phyloP scores from a whole-genome alignment of 2,888 invertebrate species.

The Nephrotoma appendiculata region DNA sequence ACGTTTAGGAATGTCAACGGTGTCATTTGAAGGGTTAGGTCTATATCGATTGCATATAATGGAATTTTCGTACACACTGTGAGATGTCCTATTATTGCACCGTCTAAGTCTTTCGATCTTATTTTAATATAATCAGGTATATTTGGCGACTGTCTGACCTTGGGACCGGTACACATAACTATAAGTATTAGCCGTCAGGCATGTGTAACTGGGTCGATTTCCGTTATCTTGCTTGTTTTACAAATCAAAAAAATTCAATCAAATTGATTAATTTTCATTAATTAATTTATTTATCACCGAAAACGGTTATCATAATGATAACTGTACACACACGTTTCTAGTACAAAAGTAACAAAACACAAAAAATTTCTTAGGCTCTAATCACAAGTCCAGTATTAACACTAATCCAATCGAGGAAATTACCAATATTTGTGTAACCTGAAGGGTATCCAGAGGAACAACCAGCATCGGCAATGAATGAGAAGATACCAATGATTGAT shows the following conservation, averaged over 20 bases:
- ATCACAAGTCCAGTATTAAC: conserved; percentile 8
- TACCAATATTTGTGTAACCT: conserved; percentile 12
- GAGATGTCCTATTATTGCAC: too few relatives aligned
- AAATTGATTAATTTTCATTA: background rate
- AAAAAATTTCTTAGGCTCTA: background rate
- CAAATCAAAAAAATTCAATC: background rate
- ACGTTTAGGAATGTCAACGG: too few relatives aligned
- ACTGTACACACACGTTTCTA: background rate
- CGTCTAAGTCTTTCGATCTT: too few relatives aligned
- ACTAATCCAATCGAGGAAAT: conserved; percentile 13
- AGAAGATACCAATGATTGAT: conserved; percentile 14
- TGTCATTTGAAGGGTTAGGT: too few relatives aligned
- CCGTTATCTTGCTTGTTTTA: background rate
- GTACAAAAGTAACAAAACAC: background rate
- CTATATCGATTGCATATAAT: too few relatives aligned
- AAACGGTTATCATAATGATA: background rate
- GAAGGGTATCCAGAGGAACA: conserved; percentile 13
- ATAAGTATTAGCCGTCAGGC: background rate
- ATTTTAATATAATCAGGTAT: too few relatives aligned
- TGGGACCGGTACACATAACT: background rate
- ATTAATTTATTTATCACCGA: background rate
- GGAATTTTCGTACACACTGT: too few relatives aligned
- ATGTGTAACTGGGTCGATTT: background rate
- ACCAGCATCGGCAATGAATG: conserved; percentile 12
- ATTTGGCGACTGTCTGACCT: too few relatives aligned